phyloP scores from a whole-genome alignment of 35 echinoderm and acorn worm species.

The Ophioderma brevispina region DNA sequence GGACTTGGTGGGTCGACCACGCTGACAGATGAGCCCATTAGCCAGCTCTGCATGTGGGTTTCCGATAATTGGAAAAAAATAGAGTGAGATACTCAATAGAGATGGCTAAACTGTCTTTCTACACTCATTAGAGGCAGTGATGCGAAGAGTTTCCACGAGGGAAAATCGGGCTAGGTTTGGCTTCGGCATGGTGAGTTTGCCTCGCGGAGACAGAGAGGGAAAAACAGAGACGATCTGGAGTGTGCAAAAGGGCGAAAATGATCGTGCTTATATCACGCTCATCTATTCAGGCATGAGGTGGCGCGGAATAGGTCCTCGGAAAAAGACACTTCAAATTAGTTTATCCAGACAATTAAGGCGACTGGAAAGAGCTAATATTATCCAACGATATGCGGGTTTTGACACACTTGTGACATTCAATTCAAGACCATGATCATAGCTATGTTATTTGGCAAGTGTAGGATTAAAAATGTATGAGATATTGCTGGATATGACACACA shows the following conservation, averaged over 20 bases:
- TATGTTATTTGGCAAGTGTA: no score
- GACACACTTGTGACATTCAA: no score
- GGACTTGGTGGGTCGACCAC: neutral
- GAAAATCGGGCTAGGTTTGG: neutral
- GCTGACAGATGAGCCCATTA: neutral
- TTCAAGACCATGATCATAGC: no score
- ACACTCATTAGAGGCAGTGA: constrained; percentile 25
- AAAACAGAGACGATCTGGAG: no score
- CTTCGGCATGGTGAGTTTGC: no score
- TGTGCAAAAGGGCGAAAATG: no score
- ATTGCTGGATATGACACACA: no score
- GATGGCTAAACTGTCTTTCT: no score
- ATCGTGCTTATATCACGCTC: neutral
- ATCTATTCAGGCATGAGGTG: constrained; percentile 8
- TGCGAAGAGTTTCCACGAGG: constrained; percentile 5
- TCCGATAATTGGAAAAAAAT: constrained; percentile 39
- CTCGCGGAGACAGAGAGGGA: no score
- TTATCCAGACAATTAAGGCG: constrained; percentile 40
- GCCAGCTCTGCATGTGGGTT: neutral
- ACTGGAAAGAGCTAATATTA: no score
- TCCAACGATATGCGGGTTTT: no score
- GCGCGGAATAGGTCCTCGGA: constrained; percentile 6
- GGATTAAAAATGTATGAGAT: no score
- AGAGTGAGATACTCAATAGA: neutral
- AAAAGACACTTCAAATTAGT: constrained; percentile 39